Percentiles rank a stretch among this genome's conserved stretches.
phyloP scores from a whole-genome alignment of 1,140 invertebrate genomes.

The Artemia franciscana region DNA sequence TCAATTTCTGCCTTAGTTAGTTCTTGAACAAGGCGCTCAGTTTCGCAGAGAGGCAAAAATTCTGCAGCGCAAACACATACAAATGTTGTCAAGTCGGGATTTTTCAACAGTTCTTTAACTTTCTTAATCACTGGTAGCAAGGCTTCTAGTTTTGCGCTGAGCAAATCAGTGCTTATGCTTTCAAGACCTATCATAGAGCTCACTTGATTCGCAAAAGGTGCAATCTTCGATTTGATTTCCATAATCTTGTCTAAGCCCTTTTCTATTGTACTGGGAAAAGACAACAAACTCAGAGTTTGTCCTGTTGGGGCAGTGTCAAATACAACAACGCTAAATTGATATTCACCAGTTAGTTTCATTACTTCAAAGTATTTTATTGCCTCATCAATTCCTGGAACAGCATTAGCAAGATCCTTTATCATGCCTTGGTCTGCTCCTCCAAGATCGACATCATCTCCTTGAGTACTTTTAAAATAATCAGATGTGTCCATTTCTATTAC shows the following conservation, averaged over 20 bases:
- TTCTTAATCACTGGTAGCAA: constrained; percentile 76
- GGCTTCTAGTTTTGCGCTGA: constrained; percentile 84
- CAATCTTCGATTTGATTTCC: constrained; percentile 67
- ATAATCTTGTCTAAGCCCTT: constrained; percentile 86
- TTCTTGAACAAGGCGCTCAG: constrained; percentile 80
- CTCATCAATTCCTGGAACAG: constrained; percentile 96
- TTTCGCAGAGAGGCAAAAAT: constrained; percentile 96
- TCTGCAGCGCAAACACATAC: constrained; percentile 98
- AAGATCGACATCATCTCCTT: constrained; percentile 30
- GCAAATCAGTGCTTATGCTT: constrained; percentile 71
- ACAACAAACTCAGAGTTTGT: constrained; percentile 85
- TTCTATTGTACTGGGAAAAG: constrained; percentile 88
- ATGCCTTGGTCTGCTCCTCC: constrained; percentile 56
- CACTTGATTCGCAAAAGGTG: constrained; percentile 47
- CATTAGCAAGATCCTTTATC: constrained; percentile 80
- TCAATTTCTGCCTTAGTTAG: constrained; percentile 88
- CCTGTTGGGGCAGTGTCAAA: constrained; percentile 99
- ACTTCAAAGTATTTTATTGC: constrained; percentile 99
- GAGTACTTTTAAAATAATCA: constrained; percentile 61
- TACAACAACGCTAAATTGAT: constrained; percentile 59
- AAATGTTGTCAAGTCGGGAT: constrained; percentile 93
- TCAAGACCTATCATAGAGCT: constrained; percentile 59
- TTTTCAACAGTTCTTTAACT: constrained; percentile 91
- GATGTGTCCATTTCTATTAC: constrained; percentile 87
- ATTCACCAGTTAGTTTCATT: constrained; percentile 48